These are phyloP conservation scores for Uria aalge DNA, from an alignment of 2,113 vertebrate genomes.

Conservation along the genomic window DNA sequence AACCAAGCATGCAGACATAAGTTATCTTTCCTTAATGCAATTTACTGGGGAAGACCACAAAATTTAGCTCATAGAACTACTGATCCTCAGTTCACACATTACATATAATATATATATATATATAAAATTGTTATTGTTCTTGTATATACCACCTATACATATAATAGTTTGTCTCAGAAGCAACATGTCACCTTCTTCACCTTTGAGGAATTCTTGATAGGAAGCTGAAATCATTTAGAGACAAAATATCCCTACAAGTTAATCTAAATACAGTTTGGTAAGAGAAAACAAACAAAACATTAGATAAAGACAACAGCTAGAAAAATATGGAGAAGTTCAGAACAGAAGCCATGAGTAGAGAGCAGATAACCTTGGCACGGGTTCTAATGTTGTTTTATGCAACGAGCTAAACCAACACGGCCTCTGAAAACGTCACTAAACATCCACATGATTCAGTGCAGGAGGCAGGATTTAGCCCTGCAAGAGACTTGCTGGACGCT, in stretches of 20 bases:
- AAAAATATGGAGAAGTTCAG: background rate
- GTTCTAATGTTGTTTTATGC: background rate
- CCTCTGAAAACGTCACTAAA: background rate
- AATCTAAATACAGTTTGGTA: background rate
- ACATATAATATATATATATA: background rate
- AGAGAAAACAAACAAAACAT: background rate
- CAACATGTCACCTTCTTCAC: background rate
- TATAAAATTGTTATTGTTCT: background rate
- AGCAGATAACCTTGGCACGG: background rate
- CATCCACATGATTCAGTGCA: rapidly evolving
- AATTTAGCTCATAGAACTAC: background rate
- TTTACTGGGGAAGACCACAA: background rate
- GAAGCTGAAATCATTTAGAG: background rate
- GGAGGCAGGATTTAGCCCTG: background rate
- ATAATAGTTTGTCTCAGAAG: background rate
- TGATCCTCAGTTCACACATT: background rate
- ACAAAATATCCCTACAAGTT: background rate
- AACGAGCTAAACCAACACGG: background rate
- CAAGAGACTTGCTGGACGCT: background rate
- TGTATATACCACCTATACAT: background rate
- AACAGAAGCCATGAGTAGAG: background rate
- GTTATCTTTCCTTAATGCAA: background rate
- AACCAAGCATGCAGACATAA: background rate
- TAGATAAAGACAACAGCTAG: background rate
- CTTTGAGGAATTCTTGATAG: background rate